Base-by-base conservation (phyloP, 2,797 vertebrate genomes). In the Pitangus sulphuratus region DNA sequence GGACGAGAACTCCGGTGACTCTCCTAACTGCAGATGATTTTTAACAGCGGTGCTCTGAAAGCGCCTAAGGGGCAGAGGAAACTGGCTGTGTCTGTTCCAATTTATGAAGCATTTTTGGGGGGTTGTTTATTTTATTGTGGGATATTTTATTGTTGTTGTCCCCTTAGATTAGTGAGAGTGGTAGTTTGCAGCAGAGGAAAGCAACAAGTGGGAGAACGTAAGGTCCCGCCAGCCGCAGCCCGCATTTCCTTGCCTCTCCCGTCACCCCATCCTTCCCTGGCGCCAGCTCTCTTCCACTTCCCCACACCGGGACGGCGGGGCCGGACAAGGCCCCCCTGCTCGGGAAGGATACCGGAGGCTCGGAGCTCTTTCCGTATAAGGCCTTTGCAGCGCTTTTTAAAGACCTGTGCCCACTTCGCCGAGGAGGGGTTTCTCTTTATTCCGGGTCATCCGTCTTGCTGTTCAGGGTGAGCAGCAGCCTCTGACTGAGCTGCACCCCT, bases 191-290 rank as follows among this genome's bases (percentile, higher is more conserved):
- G 28, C 40, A 37, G 31, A 35, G 78, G 54, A 65, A 76, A 40
- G 84, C 62, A 57, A 40, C 75, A 83, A 93, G 78, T 79, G 31
- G 44, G 60, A 91, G 44, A 91, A 70, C 7, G 1, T 20, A 72
- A 28, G 42, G 39, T 13, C 13, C 24, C 9, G 33, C 22, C 70
- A 81, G 42, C 53, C 12, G 66, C 48, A 68, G 53, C 28, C 80
- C 10, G 33, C 74, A 81, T 79, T 64, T 47, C 83, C 54, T 57
- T 30, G 44, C 70, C 51, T 50, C 47, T 72, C 48, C 60, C n/a
- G 47, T 85, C 75, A 4, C 83, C 62, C 35, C 42, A 70, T 92
- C 77, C 68, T 71, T 70, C 44, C 85, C 25, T 56, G 85, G 82
- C 78, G 78, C 82, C 93, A 21, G 40, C 75, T 85, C 37, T 45